phyloP scores from a whole-genome alignment of 2,888 invertebrate genomes.

The Liopterus haemorrhoidalis region DNA sequence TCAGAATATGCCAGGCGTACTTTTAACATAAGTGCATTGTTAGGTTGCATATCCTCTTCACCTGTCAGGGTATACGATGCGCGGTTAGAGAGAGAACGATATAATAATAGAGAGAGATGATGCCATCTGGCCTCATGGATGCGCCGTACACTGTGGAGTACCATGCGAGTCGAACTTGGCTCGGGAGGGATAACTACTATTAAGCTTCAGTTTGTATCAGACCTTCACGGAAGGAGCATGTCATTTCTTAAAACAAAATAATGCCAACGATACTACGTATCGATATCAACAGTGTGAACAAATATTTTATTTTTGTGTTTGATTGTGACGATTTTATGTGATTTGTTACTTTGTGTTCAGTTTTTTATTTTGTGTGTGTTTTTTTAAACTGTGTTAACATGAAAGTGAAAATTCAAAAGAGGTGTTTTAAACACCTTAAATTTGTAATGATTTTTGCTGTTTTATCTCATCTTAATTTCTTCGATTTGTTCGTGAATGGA shows the following conservation, averaged over 20 bases:
- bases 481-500: slow-evolving; percentile 39
- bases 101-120: slow-evolving; percentile 1
- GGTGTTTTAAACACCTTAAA: slow-evolving; percentile 24
- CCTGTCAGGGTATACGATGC: slow-evolving; percentile 16
- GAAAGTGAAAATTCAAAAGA: not conserved
- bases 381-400: not conserved
- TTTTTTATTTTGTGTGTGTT: not conserved
- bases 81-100: slow-evolving; percentile 15
- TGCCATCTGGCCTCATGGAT: not conserved
- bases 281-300: no score
- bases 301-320: no score
- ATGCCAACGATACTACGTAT: no score
- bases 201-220: slow-evolving; percentile 8
- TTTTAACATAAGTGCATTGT: slow-evolving; percentile 16
- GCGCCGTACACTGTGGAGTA: not conserved
- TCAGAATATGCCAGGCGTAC: no score
- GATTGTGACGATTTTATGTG: no score
- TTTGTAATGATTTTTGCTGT: slow-evolving; percentile 35
- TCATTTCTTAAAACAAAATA: not conserved
- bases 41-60: slow-evolving; percentile 15
- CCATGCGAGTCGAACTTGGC: slow-evolving; percentile 1
- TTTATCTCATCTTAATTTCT: slow-evolving; percentile 33
- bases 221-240: not conserved
- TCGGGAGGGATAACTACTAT: no score
- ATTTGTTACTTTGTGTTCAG: slow-evolving; percentile 1